Base-by-base conservation (phyloP, 2,888 invertebrate species). In the Palloptera scutellata region DNA sequence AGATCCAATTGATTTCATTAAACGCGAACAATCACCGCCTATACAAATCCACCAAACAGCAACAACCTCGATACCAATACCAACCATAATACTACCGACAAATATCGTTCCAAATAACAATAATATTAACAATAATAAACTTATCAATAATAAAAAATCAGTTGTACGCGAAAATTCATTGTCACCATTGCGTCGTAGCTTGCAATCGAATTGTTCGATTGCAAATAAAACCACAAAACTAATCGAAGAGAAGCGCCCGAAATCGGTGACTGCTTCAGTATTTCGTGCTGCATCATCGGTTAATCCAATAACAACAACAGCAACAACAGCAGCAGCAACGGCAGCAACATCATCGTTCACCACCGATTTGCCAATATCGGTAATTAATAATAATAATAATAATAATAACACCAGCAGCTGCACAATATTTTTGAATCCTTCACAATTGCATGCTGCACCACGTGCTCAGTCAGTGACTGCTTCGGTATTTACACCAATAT, bases 201-300 rank as follows among this genome's bases (percentile, higher is more conserved):
- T 75, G 12, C 71, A 69, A 61, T 48, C 68, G 57, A 72, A 73
- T 59, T 74, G 72, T 70, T 71, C 72, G 20, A 67, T 73, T 42
- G 57, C 40, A 41, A 57, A 51, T 64, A 59, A 61, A 45, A 41
- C 63, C 17, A 64, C 9, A 13, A 64, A 64, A 59, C 20, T 51
- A 20, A 9, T 60, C 52, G 57, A 69, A 45, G 64, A 72, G 40
- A 71, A 81, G 69, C 81, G 79, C 69, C 83, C 84, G 58, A 83
- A 82, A 78, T 83, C 84, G 61, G 84, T 84, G 67, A 84, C 84
- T 9, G 84, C 84, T 60, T 82, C 84, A 53, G 77, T 84, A 51
- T 83, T 84, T 73, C 83, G 83, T 20, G 54, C 70, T 17, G 73
- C 77, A n/a, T 48, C 66, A 13, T 17, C 60, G 5, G 67, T 67